Base-by-base conservation (phyloP, 2,888 invertebrate genomes). In the Eustalomyia histrio region DNA sequence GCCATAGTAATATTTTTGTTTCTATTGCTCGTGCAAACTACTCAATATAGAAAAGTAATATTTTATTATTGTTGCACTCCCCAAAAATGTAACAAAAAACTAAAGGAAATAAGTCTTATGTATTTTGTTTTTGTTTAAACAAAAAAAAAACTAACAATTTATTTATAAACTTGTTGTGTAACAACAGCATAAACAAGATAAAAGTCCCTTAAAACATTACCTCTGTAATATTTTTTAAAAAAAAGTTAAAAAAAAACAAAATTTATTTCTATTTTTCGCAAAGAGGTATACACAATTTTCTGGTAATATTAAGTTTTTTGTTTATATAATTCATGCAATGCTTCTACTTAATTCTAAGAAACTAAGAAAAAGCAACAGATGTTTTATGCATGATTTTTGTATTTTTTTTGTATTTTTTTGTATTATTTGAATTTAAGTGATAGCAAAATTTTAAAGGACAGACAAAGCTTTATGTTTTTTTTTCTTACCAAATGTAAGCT, bases 21-120 rank as follows among this genome's bases (percentile, higher is more conserved):
- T 72, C 29, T 6, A 29, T 6, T n/a, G 9, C 16, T 29, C 17
- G 35, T 65, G 57, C 61, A 74, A 79, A 63, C 68, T 61, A 67
- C 71, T 65, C 43, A 55, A 61, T 71, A 71, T 60, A 67, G 65
- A 71, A 65, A 75, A 67, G 63, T 63, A 79, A 73, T 73, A 80
- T 69, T 76, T 80, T 80, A 73, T 76, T 78, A 72, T 18, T 60
- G 58, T 71, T 52, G 29, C 52, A 58, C 16, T 14, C 24, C 47
- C 53, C 61, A 52, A 24, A 50, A 47, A 8, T 5, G 29, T 16
- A 58, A 58, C 12, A 33, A 58, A 47, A 43, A 43, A 29, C 29
- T 29, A n/a, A 39, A 18, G 14, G 10, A 61, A 29, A 43, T 33
- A 57, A 18, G 10, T n/a, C 4, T 12, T 10, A 10, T 14, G 8